Evolutionary conservation across 2,113 vertebrate genomes (phyloP).

Genomic region (Argyrosomus japonicus): DNA sequence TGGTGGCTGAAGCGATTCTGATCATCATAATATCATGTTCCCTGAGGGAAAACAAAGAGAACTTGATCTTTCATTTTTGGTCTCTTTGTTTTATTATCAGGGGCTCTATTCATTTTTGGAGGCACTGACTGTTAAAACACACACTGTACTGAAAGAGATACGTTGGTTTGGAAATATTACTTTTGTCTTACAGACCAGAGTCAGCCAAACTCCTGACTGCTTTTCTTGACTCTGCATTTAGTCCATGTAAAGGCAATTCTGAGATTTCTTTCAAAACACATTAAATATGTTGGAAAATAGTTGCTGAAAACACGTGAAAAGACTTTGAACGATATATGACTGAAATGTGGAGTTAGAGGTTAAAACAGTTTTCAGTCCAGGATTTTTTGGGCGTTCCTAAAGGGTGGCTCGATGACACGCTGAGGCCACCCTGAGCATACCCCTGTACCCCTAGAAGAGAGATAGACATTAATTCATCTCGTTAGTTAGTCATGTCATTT

Average conservation of each 20-base stretch:
- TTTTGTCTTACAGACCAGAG: constrained; percentile 22
- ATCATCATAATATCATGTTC: constrained; percentile 60
- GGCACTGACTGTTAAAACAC: constrained; percentile 50
- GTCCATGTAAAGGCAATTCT: too few relatives aligned
- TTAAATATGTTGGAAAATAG: too few relatives aligned
- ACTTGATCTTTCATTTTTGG: constrained; percentile 54
- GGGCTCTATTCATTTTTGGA: constrained; percentile 49
- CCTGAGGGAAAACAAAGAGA: constrained; percentile 46
- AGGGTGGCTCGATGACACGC: too few relatives aligned
- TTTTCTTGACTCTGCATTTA: constrained; percentile 5
- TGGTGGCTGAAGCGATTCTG: constrained; percentile 49
- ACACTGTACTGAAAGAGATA: constrained; percentile 48
- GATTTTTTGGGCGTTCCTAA: too few relatives aligned
- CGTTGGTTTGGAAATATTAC: constrained; percentile 13
- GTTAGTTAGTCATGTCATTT: too few relatives aligned
- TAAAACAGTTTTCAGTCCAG: too few relatives aligned
- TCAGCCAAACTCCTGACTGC: constrained; percentile 12
- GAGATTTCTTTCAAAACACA: too few relatives aligned
- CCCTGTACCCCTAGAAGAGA: too few relatives aligned
- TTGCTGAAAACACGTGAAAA: not conserved
- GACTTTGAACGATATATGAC: too few relatives aligned
- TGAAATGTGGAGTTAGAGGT: too few relatives aligned
- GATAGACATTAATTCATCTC: too few relatives aligned
- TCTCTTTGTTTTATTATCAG: constrained; percentile 56
- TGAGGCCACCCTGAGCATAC: too few relatives aligned